Percentiles rank a stretch among this genome's conserved stretches.
These are phyloP conservation scores for Ctenoplectra terminalis DNA, from an alignment of 1,140 invertebrate species.

Conservation along the genomic window DNA sequence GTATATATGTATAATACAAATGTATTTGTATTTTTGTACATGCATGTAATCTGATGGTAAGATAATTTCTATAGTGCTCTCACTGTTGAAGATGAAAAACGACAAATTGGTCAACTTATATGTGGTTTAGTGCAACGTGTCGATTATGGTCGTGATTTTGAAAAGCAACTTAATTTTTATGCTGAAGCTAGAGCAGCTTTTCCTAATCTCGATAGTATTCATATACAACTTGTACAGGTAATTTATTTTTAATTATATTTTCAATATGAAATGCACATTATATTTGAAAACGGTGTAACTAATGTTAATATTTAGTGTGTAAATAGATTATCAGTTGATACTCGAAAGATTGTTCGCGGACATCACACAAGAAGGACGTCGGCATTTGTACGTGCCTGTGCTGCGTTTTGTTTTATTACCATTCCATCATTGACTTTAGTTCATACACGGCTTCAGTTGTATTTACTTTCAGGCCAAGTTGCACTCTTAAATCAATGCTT, in stretches of 20 bases:
- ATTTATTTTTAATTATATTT: background rate
- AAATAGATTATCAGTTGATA: conserved; percentile 90
- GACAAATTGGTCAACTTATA: conserved; percentile 93
- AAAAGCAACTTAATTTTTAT: conserved; percentile 96
- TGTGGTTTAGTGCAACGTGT: conserved; percentile 91
- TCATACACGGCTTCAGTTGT: conserved; percentile 90
- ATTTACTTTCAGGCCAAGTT: conserved; percentile 94
- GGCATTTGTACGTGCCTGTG: conserved; percentile 95
- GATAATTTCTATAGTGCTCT: conserved; percentile 88
- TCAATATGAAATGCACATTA: background rate
- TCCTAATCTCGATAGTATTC: conserved; percentile 94
- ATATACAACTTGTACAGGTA: conserved; percentile 92
- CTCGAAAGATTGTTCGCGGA: conserved; percentile 88
- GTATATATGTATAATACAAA: background rate
- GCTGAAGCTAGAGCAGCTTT: conserved; percentile 95
- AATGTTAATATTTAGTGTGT: conserved; percentile 85
- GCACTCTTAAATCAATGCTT: conserved; percentile 95
- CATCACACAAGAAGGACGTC: conserved; percentile 91
- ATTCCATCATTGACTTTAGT: conserved; percentile 94
- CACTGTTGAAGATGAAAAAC: conserved; percentile 96
- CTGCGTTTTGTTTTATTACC: conserved; percentile 97
- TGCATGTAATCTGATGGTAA: background rate
- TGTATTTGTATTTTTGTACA: background rate
- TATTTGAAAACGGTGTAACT: background rate
- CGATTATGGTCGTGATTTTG: conserved; percentile 92